A percentile compares a stretch with the other conserved stretches of the same genome.
Evolutionary conservation across 2,888 invertebrate genomes (phyloP).

Genomic region (Tenthredo amoena): DNA sequence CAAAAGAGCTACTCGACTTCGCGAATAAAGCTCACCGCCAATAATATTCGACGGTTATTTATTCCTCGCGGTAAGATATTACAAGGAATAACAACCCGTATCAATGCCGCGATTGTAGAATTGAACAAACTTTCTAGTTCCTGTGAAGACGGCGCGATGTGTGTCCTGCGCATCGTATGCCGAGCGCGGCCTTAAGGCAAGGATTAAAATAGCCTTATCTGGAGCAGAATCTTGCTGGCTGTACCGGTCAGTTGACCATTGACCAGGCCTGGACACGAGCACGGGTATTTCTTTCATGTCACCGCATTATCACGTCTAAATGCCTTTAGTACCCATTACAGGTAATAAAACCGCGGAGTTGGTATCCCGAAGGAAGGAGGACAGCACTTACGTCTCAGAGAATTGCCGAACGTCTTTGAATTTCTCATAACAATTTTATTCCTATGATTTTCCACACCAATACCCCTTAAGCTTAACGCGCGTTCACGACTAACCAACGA

Average conservation of each 20-base stretch:
- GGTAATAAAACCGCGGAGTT: slow-evolving; percentile 75
- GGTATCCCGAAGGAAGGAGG: slow-evolving; percentile 70
- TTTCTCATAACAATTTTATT: background rate
- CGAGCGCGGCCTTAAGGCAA: background rate
- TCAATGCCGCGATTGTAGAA: background rate
- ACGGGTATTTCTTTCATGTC: slow-evolving; percentile 73
- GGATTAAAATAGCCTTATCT: slow-evolving; percentile 43
- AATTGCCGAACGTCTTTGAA: background rate
- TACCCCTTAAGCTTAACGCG: too few relatives aligned
- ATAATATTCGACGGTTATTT: background rate
- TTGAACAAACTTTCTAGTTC: background rate
- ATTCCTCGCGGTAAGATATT: background rate
- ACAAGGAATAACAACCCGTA: background rate
- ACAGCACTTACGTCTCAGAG: slow-evolving; percentile 56
- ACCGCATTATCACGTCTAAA: slow-evolving; percentile 71
- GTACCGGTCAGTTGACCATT: slow-evolving; percentile 46
- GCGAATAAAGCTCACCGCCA: background rate
- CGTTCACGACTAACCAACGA: too few relatives aligned
- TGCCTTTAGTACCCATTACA: slow-evolving; percentile 71
- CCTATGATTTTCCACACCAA: background rate
- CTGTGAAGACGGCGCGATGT: background rate
- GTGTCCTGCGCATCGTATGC: background rate
- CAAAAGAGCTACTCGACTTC: background rate
- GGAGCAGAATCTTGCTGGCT: slow-evolving; percentile 18
- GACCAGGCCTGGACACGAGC: slow-evolving; percentile 24